Evolutionary conservation across 2,113 vertebrate genomes (phyloP), one percentile per base, ranked within the genome.

Genomic region (Stictonetta naevosa): DNA sequence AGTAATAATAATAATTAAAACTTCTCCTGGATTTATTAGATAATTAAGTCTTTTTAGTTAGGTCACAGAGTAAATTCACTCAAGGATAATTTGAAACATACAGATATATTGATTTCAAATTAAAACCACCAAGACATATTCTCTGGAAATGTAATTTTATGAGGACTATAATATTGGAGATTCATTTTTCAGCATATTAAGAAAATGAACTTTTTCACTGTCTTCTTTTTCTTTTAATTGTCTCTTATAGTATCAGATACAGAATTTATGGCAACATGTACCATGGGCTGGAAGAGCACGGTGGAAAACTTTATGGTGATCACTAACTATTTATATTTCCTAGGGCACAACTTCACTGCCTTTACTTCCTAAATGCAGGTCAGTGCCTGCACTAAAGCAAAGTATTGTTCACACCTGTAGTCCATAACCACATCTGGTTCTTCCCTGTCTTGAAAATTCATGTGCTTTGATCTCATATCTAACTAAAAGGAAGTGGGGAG

Each of bases 221-320:
- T 25, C 36, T 50, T 29, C 28, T 62, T 73, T 77, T 79, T 29
- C 31, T 55, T 25, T 4, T 2, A 46, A 3, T 73, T 13, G 64
- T 13, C 3, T 67, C 23, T 40, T 12, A 16, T 36, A 50, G 42
- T 6, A 19, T 8, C 18, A 46, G 8, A 50, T 22, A 42, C 4
- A 59, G 74, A 42, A 7, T 31, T 68, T n/a, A 59, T 55, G 34
- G 22, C 50, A 66, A 9, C 0, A 0, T 10, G 2, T 14, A 29
- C 26, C 36, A 31, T 0, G 0, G 28, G 23, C 10, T 66, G 13
- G n/a, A n/a, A 34, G 22, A 10, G 22, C 13, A 44, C 6, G 59
- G n/a, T 7, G 42, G 42, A 68, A 64, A 11, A 8, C 8, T 59
- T 20, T n/a, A 26, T 14, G 40, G 20, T 60, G 16, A 55, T n/a